Evolutionary conservation across 2,113 vertebrate genomes (phyloP).

Genomic region (Gracilinanus agilis): DNA sequence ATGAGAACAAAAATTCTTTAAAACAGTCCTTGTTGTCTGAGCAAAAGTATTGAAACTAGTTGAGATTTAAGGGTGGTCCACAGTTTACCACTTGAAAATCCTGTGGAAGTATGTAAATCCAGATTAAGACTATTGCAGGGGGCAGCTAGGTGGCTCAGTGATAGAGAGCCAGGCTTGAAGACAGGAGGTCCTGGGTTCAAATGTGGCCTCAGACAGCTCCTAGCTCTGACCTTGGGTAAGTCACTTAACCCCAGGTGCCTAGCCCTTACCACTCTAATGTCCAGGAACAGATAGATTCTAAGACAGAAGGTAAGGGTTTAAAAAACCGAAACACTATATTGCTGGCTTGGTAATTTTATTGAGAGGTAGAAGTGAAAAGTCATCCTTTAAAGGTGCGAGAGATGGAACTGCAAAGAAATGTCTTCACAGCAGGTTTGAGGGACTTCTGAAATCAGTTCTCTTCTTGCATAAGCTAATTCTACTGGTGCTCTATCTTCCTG

Average conservation of each 20-base stretch:
- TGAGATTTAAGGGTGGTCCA: neutral
- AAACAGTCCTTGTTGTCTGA: neutral
- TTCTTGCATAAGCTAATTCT: conserved; percentile 10
- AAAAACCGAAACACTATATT: neutral
- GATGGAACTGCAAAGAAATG: neutral
- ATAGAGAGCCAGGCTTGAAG: no score
- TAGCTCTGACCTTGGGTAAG: no score
- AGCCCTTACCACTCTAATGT: no score
- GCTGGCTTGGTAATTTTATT: neutral
- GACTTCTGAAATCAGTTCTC: conserved; percentile 23
- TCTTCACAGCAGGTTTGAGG: neutral
- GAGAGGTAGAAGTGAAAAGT: neutral
- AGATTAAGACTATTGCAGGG: no score
- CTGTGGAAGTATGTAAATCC: neutral
- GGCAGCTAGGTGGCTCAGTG: no score
- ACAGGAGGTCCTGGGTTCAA: no score
- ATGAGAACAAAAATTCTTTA: neutral
- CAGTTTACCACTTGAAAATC: neutral
- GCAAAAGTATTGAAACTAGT: neutral
- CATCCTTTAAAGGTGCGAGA: neutral
- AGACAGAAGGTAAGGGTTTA: no score
- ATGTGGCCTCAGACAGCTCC: no score
- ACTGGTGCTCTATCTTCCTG: neutral
- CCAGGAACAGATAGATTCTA: no score
- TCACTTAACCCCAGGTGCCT: no score